Conservation (phyloP, 2,797 vertebrate species). For the Tolypeutes matacus region DNA sequence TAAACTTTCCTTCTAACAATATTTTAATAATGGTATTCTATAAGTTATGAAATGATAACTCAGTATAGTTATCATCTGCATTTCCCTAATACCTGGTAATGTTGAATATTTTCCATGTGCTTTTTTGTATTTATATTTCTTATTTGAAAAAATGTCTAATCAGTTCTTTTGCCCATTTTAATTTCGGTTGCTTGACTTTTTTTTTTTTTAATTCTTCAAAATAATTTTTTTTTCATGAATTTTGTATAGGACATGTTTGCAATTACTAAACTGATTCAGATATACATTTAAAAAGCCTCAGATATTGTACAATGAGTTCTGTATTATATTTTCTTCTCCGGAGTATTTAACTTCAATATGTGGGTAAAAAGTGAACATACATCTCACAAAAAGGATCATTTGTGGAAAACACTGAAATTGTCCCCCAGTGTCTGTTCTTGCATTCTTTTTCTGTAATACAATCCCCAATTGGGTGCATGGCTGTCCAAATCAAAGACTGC, state of each 20-base stretch:
- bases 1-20: too few species aligned
- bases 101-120: too few species aligned
- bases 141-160: too few species aligned
- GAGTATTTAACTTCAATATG: background rate
- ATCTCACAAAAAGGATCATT: background rate
- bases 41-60: too few species aligned
- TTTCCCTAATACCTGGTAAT: too few species aligned
- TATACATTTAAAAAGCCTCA: background rate
- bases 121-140: too few species aligned
- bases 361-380: too few species aligned
- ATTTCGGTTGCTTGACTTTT: too few species aligned
- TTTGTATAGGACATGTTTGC: background rate
- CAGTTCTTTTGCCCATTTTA: too few species aligned
- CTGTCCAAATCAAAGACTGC: background rate
- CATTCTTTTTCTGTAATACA: background rate
- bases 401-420: background rate
- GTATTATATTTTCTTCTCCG: background rate
- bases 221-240: too few species aligned
- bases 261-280: background rate
- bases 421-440: background rate
- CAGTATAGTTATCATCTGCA: too few species aligned
- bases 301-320: background rate
- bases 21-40: too few species aligned
- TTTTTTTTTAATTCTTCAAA: background rate
- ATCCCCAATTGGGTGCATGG: background rate